Conservation (phyloP, 2,888 invertebrate genomes). For the Drosophila barbarae region DNA sequence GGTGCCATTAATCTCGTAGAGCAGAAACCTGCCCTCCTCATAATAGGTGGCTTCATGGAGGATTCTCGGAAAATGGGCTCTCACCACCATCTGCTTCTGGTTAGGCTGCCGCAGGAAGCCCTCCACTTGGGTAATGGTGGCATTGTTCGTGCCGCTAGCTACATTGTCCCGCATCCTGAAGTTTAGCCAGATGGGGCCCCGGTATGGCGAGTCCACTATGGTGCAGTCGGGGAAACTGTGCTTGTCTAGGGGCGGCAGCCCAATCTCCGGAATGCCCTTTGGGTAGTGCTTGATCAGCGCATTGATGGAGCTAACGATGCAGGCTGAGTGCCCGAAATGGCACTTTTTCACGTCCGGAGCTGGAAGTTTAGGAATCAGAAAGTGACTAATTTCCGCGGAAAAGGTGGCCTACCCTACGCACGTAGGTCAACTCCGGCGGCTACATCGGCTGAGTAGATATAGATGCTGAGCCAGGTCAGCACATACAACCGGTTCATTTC, state of each 20-base stretch:
- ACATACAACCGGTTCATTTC: conserved; percentile 33
- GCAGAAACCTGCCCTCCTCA: conserved; percentile 29
- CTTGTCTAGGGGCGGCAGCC: conserved; percentile 42
- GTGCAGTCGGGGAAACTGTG: conserved; percentile 5
- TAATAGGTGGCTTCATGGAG: conserved; percentile 37
- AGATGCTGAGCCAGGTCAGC: conserved; percentile 8
- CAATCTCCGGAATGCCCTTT: conserved; percentile 52
- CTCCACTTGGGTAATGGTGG: conserved; percentile 48
- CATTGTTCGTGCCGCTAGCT: conserved; percentile 46
- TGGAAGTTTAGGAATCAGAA: conserved; percentile 15
- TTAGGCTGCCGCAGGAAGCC: conserved; percentile 59
- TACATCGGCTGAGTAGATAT: neutral
- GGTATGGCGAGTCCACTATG: conserved; percentile 5
- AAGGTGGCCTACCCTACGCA: conserved; percentile 19
- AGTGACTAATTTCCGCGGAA: neutral
- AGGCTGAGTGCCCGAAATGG: conserved; percentile 45
- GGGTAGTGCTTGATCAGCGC: conserved; percentile 43
- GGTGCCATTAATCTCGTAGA: conserved; percentile 44
- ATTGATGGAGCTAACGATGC: conserved; percentile 46
- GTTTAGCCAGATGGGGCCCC: conserved; percentile 39
- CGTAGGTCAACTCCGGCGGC: conserved; percentile 27
- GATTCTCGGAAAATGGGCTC: conserved; percentile 46
- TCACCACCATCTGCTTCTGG: conserved; percentile 44
- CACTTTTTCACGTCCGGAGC: conserved; percentile 53
- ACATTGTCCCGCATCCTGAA: conserved; percentile 33